Conservation (phyloP, 2,113 vertebrate genomes). For the Galeopterus variegatus region DNA sequence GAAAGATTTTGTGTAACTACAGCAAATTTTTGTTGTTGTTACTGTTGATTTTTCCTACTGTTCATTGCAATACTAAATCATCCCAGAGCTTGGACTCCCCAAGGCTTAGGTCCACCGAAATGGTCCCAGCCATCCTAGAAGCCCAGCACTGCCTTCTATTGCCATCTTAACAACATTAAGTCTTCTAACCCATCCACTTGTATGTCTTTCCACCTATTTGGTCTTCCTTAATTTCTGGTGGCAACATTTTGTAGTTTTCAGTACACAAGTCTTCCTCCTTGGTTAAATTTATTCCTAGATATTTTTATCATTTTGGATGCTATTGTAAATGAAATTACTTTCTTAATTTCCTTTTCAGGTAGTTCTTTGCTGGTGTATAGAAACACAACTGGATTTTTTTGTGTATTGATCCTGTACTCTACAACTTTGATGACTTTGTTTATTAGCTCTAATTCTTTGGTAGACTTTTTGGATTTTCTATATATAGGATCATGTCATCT, state of each 20-base stretch:
- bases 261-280: neutral
- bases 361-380: neutral
- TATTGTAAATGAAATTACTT: neutral
- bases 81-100: neutral
- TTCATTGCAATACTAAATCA: neutral
- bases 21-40: neutral
- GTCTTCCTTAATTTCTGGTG: neutral
- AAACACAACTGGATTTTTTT: neutral
- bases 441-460: no score
- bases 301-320: neutral
- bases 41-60: constrained; percentile 9
- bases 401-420: no score
- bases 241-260: neutral
- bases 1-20: neutral
- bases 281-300: neutral
- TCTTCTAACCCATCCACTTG: no score
- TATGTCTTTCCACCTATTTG: no score
- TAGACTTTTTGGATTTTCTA: no score
- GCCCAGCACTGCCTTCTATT: neutral
- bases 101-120: neutral
- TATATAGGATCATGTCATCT: no score
- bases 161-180: no score
- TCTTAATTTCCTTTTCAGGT: neutral
- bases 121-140: neutral
- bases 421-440: no score